phyloP scores from a whole-genome alignment of 2,888 invertebrate species.

The Stramonita haemastoma region DNA sequence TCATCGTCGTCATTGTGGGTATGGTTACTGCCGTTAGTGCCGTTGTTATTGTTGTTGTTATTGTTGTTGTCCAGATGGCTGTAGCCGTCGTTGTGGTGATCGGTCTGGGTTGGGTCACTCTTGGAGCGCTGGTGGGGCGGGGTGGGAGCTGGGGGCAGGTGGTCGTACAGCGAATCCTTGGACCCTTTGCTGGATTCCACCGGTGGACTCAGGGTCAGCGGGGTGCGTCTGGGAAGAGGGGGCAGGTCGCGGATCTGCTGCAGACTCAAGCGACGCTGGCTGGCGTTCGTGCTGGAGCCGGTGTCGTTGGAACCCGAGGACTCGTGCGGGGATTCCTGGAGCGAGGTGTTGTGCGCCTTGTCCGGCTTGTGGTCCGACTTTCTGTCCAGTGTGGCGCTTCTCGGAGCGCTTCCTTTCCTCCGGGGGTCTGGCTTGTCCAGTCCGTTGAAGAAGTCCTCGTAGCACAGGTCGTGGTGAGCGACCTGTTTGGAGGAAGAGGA shows the following conservation, averaged over 20 bases:
- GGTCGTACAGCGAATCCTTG: slow-evolving; percentile 67
- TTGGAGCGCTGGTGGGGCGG: slow-evolving; percentile 45
- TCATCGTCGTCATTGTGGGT: slow-evolving; percentile 58
- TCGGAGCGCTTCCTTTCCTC: background rate
- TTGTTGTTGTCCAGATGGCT: background rate
- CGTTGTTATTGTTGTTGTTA: slow-evolving; percentile 17
- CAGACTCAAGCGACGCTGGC: slow-evolving; percentile 26
- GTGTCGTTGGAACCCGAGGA: slow-evolving; percentile 11
- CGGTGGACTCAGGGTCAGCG: background rate
- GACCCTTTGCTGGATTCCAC: slow-evolving; percentile 47
- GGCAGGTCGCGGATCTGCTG: slow-evolving; percentile 67
- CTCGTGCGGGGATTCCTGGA: background rate
- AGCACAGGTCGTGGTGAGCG: slow-evolving; percentile 62
- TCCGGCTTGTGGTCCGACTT: background rate
- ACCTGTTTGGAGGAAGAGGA: slow-evolving; percentile 56
- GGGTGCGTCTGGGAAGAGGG: slow-evolving; percentile 61
- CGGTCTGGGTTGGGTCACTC: background rate
- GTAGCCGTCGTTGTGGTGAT: background rate
- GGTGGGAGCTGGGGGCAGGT: slow-evolving; percentile 66
- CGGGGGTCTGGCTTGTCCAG: slow-evolving; percentile 1
- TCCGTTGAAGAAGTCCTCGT: slow-evolving; percentile 58
- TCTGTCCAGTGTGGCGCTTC: background rate
- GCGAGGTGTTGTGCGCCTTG: background rate
- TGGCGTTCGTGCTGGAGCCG: background rate
- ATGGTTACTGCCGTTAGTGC: background rate